phyloP scores from a whole-genome alignment of 2,797 vertebrate species.

The Sebastes aleutianus region DNA sequence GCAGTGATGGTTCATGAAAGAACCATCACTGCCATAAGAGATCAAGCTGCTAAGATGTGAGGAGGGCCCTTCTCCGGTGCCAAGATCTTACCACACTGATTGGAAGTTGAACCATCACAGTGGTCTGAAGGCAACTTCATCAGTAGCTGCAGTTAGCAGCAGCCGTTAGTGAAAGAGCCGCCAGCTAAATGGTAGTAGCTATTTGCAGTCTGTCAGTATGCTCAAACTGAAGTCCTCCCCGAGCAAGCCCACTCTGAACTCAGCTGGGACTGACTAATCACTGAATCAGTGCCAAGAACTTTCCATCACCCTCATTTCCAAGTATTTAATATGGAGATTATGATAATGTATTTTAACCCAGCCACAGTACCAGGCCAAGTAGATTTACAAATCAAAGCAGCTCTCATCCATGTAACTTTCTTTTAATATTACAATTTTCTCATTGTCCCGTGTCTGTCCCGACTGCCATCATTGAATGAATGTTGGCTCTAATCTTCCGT shows the following conservation, averaged over 20 bases:
- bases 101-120: not conserved
- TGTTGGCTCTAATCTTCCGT: slow-evolving; percentile 24
- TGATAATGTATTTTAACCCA: slow-evolving; percentile 51
- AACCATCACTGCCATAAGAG: not conserved
- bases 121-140: not conserved
- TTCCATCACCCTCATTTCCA: slow-evolving; percentile 34
- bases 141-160: not conserved
- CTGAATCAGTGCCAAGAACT: slow-evolving; percentile 29
- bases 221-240: slow-evolving; percentile 39
- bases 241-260: slow-evolving; percentile 27
- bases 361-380: not conserved
- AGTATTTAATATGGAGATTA: slow-evolving; percentile 53
- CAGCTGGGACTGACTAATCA: slow-evolving; percentile 11
- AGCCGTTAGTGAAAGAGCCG: not conserved
- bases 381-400: slow-evolving; percentile 28
- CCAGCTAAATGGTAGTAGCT: not conserved
- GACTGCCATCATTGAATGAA: not conserved
- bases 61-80: not conserved
- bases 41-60: not conserved
- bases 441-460: not conserved
- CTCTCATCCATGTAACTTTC: slow-evolving; percentile 1
- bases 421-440: slow-evolving; percentile 4
- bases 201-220: slow-evolving; percentile 43
- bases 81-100: slow-evolving; percentile 1
- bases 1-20: not conserved